phyloP scores from a whole-genome alignment of 2,797 vertebrate genomes.

The Pangasius mekongensis region DNA sequence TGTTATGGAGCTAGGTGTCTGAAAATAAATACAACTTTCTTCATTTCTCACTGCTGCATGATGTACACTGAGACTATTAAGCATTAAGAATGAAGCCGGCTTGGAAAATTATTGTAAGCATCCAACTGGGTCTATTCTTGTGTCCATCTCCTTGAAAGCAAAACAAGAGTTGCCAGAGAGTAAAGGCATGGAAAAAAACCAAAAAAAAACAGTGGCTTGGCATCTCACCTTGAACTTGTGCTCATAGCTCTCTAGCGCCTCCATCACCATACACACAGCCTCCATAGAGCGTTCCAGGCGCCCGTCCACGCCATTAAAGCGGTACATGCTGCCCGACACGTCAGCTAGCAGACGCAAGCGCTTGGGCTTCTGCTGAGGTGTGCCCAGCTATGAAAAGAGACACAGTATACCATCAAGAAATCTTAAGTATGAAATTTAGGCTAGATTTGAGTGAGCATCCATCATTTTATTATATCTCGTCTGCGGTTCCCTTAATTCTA shows the following conservation, averaged over 20 bases:
- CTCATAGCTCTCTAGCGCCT: conserved; percentile 94
- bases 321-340: conserved; percentile 97
- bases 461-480: conserved; percentile 25
- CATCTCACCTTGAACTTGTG: conserved; percentile 92
- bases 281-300: conserved; percentile 96
- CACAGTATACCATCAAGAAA: conserved; percentile 1
- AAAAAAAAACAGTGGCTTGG: conserved; percentile 44
- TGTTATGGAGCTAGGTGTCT: conserved; percentile 47
- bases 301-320: conserved; percentile 92
- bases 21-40: conserved; percentile 54
- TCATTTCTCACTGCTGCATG: background rate
- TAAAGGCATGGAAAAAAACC: background rate
- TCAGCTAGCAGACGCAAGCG: conserved; percentile 88
- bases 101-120: background rate
- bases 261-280: conserved; percentile 97
- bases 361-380: conserved; percentile 93
- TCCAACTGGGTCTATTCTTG: background rate
- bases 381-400: conserved; percentile 78
- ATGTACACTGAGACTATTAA: background rate
- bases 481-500: conserved; percentile 31
- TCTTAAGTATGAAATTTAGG: background rate
- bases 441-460: background rate
- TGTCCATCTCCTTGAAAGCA: conserved; percentile 11
- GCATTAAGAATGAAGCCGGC: background rate
- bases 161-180: conserved; percentile 36